phyloP scores from a whole-genome alignment of 2,113 vertebrate species.

The Mugil cephalus region DNA sequence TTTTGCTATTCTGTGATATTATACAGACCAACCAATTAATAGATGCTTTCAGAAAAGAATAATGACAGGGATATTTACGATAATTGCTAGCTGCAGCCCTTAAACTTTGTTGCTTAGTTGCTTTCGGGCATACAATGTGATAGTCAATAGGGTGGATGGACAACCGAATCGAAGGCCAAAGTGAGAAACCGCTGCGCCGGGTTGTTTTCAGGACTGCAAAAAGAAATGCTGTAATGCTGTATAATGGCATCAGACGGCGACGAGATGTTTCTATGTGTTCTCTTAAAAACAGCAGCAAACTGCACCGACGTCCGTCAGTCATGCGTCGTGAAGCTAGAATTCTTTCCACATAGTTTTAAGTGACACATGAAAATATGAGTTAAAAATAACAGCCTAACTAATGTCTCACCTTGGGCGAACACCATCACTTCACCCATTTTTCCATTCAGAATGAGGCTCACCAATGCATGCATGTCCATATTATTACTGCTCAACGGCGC shows the following conservation, averaged over 20 bases:
- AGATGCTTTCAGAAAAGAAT: neutral
- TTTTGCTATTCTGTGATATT: too few species aligned
- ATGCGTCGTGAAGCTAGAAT: neutral
- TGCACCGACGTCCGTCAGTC: neutral
- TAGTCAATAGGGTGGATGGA: neutral
- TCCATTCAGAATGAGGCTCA: conserved; percentile 17
- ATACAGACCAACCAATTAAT: neutral
- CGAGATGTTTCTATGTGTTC: neutral
- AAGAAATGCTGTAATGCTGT: neutral
- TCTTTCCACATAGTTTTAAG: conserved; percentile 17
- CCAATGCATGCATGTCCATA: neutral
- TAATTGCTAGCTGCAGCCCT: neutral
- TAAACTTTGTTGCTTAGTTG: neutral
- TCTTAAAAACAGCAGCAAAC: neutral
- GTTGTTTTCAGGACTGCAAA: neutral
- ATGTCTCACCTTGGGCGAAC: conserved; percentile 8
- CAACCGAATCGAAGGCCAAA: conserved; percentile 6
- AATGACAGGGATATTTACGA: neutral
- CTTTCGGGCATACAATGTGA: neutral
- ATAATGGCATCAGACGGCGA: neutral
- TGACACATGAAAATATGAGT: conserved; percentile 5
- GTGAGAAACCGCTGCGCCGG: neutral
- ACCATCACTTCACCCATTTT: conserved; percentile 2
- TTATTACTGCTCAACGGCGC: conserved; percentile 22
- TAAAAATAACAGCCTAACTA: neutral